Conservation (phyloP, 2,888 invertebrate genomes). For the Pimpla rufipes region DNA sequence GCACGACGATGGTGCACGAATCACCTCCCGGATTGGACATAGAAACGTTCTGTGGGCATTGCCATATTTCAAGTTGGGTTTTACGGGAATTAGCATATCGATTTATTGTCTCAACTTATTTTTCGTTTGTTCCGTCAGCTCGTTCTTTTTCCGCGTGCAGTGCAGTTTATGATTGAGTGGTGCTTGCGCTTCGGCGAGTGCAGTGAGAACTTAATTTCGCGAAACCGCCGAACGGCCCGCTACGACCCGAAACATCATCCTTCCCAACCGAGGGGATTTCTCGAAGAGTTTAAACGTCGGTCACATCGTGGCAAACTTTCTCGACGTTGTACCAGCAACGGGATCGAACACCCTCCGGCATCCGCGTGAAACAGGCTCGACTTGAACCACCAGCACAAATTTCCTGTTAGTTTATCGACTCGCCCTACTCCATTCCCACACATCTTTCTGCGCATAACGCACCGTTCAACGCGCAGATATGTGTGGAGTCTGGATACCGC, state of each 20-base stretch:
- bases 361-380: conserved; percentile 34
- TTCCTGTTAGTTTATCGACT: conserved; percentile 30
- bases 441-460: conserved; percentile 32
- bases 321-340: conserved; percentile 51
- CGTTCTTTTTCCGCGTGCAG: too few relatives aligned
- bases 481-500: not conserved
- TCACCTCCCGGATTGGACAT: too few relatives aligned
- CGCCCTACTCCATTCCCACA: conserved; percentile 6
- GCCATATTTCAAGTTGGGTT: too few relatives aligned
- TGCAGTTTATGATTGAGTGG: not conserved
- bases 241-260: conserved; percentile 28
- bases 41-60: too few relatives aligned
- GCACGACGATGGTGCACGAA: not conserved
- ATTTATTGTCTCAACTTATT: too few relatives aligned
- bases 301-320: conserved; percentile 60
- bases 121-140: too few relatives aligned
- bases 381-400: conserved; percentile 21
- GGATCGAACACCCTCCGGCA: conserved; percentile 42
- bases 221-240: conserved; percentile 1
- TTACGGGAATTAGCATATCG: too few relatives aligned
- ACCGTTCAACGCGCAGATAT: conserved; percentile 41
- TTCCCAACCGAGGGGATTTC: conserved; percentile 34
- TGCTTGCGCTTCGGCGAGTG: conserved; percentile 25
- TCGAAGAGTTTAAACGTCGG: conserved; percentile 60
- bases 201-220: conserved; percentile 50